Evolutionary conservation across 1,140 invertebrate genomes (phyloP).

Genomic region (Calliopsis andreniformis): DNA sequence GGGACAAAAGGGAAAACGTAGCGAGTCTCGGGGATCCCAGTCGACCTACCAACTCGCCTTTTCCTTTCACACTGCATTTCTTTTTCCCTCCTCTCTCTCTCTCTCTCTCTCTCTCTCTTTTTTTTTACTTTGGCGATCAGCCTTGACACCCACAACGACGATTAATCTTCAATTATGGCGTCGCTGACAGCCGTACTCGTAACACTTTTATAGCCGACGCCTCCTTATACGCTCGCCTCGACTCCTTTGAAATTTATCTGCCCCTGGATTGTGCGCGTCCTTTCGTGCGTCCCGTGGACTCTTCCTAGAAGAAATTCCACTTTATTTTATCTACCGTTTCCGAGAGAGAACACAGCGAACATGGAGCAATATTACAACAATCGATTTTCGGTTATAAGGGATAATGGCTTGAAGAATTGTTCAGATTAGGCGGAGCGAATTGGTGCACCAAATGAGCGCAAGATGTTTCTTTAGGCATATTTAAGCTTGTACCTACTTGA

Average conservation of each 20-base stretch:
- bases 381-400: no score
- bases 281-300: neutral
- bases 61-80: constrained; percentile 30
- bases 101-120: neutral
- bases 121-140: constrained; percentile 56
- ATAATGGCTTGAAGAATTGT: no score
- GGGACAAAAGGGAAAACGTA: constrained; percentile 61
- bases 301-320: constrained; percentile 9
- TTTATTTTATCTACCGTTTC: neutral
- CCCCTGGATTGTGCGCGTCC: neutral
- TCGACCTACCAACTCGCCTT: constrained; percentile 37
- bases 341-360: neutral
- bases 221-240: neutral
- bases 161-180: constrained; percentile 75
- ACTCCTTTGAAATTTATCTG: constrained; percentile 35
- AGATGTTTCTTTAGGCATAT: no score
- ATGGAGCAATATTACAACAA: no score
- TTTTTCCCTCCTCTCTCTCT: constrained; percentile 31
- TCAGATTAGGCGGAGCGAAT: neutral
- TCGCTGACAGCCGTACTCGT: constrained; percentile 69
- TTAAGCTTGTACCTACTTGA: no score
- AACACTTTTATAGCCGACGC: constrained; percentile 67
- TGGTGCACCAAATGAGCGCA: no score
- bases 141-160: constrained; percentile 58
- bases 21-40: constrained; percentile 36